phyloP scores from a whole-genome alignment of 2,888 invertebrate species.

The Monopis laevigella region DNA sequence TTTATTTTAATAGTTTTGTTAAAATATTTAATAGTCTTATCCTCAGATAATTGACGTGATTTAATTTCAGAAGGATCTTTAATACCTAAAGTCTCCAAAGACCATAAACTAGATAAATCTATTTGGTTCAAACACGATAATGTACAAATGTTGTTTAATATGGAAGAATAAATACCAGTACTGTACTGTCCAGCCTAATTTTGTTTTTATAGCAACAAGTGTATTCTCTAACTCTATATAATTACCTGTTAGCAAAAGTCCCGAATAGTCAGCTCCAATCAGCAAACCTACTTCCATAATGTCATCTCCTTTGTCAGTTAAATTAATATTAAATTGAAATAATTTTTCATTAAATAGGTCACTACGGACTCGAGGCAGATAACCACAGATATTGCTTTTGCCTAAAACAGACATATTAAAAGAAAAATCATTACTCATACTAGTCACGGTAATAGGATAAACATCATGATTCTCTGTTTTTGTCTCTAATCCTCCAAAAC shows the following conservation, averaged over 20 bases:
- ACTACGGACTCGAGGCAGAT: background rate
- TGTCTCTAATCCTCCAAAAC: background rate
- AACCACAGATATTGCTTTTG: background rate
- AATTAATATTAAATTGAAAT: too few relatives aligned
- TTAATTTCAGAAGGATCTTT: background rate
- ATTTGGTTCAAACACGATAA: background rate
- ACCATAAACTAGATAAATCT: conserved; percentile 1
- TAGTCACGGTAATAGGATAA: background rate
- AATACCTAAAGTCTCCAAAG: conserved; percentile 1
- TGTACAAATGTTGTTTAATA: background rate
- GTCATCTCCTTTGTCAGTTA: too few relatives aligned
- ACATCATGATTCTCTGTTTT: background rate
- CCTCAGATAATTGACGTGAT: too few relatives aligned
- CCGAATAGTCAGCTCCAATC: conserved; percentile 4
- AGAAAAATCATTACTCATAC: conserved; percentile 4
- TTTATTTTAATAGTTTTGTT: background rate
- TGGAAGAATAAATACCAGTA: background rate
- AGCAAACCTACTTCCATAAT: background rate
- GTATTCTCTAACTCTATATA: background rate
- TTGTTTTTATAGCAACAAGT: conserved; percentile 3
- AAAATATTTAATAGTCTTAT: background rate
- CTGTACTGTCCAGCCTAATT: conserved; percentile 6
- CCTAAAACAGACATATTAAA: conserved; percentile 3
- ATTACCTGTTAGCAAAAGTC: conserved; percentile 1
- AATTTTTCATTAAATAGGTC: background rate